These are phyloP conservation scores for Drosophila anceps DNA, from an alignment of 2,888 invertebrate species.

Conservation along the genomic window DNA sequence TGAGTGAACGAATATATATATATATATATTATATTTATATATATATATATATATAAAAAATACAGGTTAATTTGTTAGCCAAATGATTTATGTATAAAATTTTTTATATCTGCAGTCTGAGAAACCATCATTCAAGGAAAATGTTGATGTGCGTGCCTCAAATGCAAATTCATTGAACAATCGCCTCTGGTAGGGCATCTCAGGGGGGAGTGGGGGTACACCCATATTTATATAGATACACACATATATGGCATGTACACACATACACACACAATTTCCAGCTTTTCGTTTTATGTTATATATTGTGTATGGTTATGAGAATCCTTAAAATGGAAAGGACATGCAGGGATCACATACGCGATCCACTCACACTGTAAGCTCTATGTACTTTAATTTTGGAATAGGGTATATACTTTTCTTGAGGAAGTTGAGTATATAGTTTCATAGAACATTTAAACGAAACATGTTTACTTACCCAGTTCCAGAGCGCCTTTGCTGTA, in stretches of 20 bases:
- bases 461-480: slow-evolving; percentile 65
- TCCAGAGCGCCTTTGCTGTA: slow-evolving; percentile 59
- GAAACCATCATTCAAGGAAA: slow-evolving; percentile 85
- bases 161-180: slow-evolving; percentile 84
- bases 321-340: slow-evolving; percentile 17
- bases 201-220: neutral
- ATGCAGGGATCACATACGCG: slow-evolving; percentile 36
- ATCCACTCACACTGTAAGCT: slow-evolving; percentile 7
- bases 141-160: slow-evolving; percentile 77
- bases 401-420: neutral
- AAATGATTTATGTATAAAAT: slow-evolving; percentile 81
- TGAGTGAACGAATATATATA: slow-evolving; percentile 57
- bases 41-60: slow-evolving; percentile 14
- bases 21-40: neutral
- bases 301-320: slow-evolving; percentile 9
- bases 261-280: slow-evolving; percentile 65
- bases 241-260: neutral
- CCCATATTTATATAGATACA: neutral
- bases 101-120: slow-evolving; percentile 68
- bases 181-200: slow-evolving; percentile 67
- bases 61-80: slow-evolving; percentile 76
- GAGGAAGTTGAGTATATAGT: slow-evolving; percentile 18
- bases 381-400: slow-evolving; percentile 1
- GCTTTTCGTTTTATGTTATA: slow-evolving; percentile 32
- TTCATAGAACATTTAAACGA: slow-evolving; percentile 48